These are phyloP conservation scores for Megaceryle maxima DNA, from an alignment of 2,113 vertebrate genomes.

Conservation along the genomic window DNA sequence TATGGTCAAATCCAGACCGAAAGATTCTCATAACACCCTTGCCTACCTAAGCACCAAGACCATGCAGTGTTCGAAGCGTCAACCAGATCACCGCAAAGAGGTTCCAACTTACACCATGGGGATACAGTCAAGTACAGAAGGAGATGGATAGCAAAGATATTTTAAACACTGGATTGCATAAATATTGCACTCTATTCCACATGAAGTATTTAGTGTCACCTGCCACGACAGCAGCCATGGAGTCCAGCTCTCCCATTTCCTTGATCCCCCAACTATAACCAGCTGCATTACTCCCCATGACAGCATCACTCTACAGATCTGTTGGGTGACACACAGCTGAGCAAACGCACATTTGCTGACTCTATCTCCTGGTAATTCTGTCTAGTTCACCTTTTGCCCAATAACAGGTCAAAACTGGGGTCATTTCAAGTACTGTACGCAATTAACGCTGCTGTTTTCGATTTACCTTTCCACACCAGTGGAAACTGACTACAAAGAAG, in stretches of 20 bases:
- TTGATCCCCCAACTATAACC: fast-evolving
- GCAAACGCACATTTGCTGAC: not conserved
- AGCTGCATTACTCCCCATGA: fast-evolving
- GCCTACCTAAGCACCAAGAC: not conserved
- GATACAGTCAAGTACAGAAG: too few relatives aligned
- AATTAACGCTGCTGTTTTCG: fast-evolving
- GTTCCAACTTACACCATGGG: fast-evolving
- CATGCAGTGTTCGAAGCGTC: fast-evolving
- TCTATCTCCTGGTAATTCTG: not conserved
- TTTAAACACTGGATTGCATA: not conserved
- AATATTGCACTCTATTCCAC: too few relatives aligned
- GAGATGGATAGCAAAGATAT: not conserved
- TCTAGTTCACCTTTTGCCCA: not conserved
- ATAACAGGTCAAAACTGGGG: fast-evolving
- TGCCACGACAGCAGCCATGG: fast-evolving
- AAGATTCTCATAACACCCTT: fast-evolving
- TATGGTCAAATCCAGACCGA: not conserved
- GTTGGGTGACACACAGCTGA: not conserved
- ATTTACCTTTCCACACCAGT: fast-evolving
- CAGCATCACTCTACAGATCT: not conserved
- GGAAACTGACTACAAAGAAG: fast-evolving
- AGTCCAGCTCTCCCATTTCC: not conserved
- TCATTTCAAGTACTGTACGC: fast-evolving
- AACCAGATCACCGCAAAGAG: not conserved
- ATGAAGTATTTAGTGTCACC: fast-evolving